phyloP scores from a whole-genome alignment of 1,140 invertebrate genomes.

The Amyelois transitella region DNA sequence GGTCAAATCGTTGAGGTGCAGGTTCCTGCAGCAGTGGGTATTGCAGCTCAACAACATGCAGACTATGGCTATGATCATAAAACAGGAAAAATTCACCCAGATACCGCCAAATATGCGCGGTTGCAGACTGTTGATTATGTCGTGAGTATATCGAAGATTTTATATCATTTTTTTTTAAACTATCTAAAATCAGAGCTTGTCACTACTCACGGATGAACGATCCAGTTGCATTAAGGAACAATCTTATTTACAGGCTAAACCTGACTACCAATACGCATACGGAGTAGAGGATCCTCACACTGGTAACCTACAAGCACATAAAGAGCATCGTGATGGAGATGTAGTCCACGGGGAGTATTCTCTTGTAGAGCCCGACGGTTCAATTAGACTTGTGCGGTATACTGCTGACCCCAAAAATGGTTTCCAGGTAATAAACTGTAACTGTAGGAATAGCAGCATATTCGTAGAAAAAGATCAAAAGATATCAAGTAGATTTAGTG shows the following conservation, averaged over 20 bases:
- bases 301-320: conserved; percentile 81
- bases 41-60: conserved; percentile 72
- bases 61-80: conserved; percentile 72
- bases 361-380: conserved; percentile 72
- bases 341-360: conserved; percentile 81
- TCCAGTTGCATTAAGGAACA: neutral
- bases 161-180: neutral
- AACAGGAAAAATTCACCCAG: conserved; percentile 63
- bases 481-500: no score
- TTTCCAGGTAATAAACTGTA: conserved; percentile 50
- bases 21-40: conserved; percentile 61
- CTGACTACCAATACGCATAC: conserved; percentile 81
- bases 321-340: conserved; percentile 81
- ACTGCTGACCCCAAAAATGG: conserved; percentile 75
- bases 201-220: neutral
- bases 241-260: conserved; percentile 69
- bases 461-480: no score
- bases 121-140: conserved; percentile 77
- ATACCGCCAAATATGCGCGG: conserved; percentile 69
- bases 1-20: conserved; percentile 73
- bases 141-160: conserved; percentile 39
- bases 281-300: conserved; percentile 81
- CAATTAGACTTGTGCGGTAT: conserved; percentile 73
- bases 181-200: neutral
- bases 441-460: neutral